phyloP scores from a whole-genome alignment of 2,797 vertebrate genomes.

The Etheostoma perlongum region DNA sequence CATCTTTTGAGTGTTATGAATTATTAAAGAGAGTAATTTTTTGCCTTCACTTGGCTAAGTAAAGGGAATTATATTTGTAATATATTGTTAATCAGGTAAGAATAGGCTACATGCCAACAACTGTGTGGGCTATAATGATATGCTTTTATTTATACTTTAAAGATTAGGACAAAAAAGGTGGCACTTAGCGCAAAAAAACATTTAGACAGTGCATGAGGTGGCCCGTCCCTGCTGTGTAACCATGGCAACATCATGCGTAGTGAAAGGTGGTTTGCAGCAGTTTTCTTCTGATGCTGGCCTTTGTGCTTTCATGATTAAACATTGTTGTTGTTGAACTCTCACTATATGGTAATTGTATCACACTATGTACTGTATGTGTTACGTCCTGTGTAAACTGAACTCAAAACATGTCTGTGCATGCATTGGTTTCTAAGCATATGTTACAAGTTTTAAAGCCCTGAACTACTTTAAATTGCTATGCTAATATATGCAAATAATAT shows the following conservation, averaged over 20 bases:
- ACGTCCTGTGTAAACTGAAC: not conserved
- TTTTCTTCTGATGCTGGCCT: conserved; percentile 27
- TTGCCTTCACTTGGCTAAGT: conserved; percentile 17
- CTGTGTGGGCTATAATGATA: conserved; percentile 33
- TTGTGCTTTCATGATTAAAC: conserved; percentile 10
- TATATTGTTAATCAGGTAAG: conserved; percentile 28
- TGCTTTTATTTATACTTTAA: conserved; percentile 35
- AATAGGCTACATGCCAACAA: conserved; percentile 14
- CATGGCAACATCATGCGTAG: conserved; percentile 56
- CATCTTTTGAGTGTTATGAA: conserved; percentile 31
- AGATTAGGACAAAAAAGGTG: conserved; percentile 47
- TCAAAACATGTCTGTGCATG: not conserved
- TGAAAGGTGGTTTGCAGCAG: not conserved
- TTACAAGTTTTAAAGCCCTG: conserved; percentile 1
- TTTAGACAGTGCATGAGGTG: conserved; percentile 53
- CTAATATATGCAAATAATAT: too few species aligned
- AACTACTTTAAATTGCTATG: too few species aligned
- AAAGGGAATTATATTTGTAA: conserved; percentile 31
- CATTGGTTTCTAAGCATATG: conserved; percentile 7
- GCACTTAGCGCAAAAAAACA: conserved; percentile 51
- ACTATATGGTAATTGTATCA: conserved; percentile 1
- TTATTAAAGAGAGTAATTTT: conserved; percentile 40
- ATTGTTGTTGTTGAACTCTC: conserved; percentile 18
- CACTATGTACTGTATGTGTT: not conserved
- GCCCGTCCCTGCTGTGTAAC: conserved; percentile 55